phyloP scores from a whole-genome alignment of 2,888 invertebrate genomes.

The Psylliodes chrysocephalus region DNA sequence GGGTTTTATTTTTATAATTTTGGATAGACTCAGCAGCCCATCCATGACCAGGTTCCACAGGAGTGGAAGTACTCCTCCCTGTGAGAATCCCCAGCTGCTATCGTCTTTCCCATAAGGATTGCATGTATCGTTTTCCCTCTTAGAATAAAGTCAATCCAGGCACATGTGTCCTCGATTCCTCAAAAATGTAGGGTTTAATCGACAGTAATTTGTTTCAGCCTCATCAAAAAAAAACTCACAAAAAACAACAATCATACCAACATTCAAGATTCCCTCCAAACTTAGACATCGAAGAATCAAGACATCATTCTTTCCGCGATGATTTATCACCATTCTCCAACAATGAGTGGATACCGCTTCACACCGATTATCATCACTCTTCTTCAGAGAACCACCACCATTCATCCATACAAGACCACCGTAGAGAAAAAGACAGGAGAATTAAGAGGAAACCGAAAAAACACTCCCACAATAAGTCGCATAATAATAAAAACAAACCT shows the following conservation, averaged over 20 bases:
- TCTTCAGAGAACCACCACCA: neutral
- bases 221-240: neutral
- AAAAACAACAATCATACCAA: neutral
- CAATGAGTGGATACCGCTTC: conserved; percentile 13
- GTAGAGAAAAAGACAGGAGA: conserved; percentile 11
- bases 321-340: conserved; percentile 2
- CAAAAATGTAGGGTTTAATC: no score
- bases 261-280: neutral
- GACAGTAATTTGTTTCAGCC: no score
- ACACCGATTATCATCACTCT: neutral
- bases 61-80: no score
- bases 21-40: no score
- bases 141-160: no score
- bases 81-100: no score
- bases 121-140: no score
- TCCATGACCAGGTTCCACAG: no score
- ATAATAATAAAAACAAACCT: conserved; percentile 5
- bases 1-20: no score
- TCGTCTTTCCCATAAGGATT: no score
- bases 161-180: no score
- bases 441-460: conserved; percentile 20
- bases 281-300: conserved; percentile 19
- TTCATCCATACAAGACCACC: neutral
- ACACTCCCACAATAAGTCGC: neutral
- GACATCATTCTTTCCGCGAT: conserved; percentile 11